Evolutionary conservation across 1,140 invertebrate genomes (phyloP).

Genomic region (Hypsibius dujardini): DNA sequence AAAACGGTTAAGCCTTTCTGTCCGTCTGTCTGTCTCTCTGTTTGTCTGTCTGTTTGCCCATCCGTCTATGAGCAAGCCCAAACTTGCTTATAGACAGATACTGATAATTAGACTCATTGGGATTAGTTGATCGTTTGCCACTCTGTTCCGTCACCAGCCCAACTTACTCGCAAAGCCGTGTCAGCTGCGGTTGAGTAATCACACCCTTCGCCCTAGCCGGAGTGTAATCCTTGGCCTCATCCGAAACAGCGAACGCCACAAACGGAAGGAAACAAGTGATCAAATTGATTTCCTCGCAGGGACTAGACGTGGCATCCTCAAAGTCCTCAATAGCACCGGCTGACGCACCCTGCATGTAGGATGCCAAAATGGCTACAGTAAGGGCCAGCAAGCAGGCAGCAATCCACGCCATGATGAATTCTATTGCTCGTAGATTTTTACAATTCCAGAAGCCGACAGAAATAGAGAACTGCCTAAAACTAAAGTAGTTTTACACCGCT

Average conservation of each 20-base stretch:
- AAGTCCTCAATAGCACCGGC: background rate
- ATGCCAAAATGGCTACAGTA: background rate
- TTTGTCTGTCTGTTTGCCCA: no score
- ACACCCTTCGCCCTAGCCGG: conserved; percentile 48
- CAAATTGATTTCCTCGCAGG: background rate
- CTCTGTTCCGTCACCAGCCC: background rate
- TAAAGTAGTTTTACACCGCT: background rate
- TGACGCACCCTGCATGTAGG: background rate
- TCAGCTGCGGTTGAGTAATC: conserved; percentile 72
- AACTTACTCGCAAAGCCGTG: conserved; percentile 50
- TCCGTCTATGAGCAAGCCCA: no score
- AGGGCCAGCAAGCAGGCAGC: background rate
- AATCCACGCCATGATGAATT: background rate
- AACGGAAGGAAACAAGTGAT: conserved; percentile 1
- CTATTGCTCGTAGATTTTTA: background rate
- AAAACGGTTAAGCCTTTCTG: no score
- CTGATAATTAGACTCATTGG: no score
- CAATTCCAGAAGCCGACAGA: background rate
- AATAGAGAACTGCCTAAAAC: background rate
- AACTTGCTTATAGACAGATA: no score
- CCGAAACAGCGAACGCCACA: background rate
- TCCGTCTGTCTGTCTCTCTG: no score
- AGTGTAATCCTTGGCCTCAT: background rate
- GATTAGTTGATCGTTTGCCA: background rate
- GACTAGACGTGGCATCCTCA: background rate